These are phyloP conservation scores for Phoebastria nigripes DNA, from an alignment of 2,797 vertebrate genomes.

Conservation along the genomic window DNA sequence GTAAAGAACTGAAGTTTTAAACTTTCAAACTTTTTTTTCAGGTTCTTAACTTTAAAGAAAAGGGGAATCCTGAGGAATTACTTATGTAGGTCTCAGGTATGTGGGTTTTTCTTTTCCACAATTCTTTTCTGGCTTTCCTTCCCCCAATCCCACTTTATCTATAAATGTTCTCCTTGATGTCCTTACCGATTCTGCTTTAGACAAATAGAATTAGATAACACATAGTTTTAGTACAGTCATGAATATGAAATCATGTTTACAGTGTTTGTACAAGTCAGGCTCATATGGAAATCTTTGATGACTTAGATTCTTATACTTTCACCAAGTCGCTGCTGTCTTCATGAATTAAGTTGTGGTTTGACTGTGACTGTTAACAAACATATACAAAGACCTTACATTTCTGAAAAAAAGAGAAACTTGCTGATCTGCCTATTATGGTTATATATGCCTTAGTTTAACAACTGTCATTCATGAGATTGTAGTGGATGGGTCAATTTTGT, in stretches of 20 bases:
- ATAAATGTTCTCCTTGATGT: constrained; percentile 66
- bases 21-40: constrained; percentile 64
- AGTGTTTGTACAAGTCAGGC: constrained; percentile 50
- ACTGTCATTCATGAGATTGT: not conserved
- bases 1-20: constrained; percentile 33
- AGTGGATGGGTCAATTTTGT: not conserved
- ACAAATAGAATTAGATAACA: constrained; percentile 14
- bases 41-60: constrained; percentile 69
- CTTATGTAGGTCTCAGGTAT: constrained; percentile 70
- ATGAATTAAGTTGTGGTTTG: not conserved
- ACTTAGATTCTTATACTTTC: not conserved
- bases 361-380: not conserved
- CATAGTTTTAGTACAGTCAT: constrained; percentile 62
- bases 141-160: constrained; percentile 61
- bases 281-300: not conserved
- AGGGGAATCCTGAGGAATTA: constrained; percentile 64
- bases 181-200: constrained; percentile 42
- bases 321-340: not conserved
- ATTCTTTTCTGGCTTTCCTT: constrained; percentile 70
- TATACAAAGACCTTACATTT: not conserved
- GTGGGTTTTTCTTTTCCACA: constrained; percentile 60
- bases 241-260: constrained; percentile 60
- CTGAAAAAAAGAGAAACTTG: not conserved
- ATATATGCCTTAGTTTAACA: not conserved
- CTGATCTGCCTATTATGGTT: not conserved